phyloP scores from a whole-genome alignment of 2,113 vertebrate species.

The Etheostoma cragini region DNA sequence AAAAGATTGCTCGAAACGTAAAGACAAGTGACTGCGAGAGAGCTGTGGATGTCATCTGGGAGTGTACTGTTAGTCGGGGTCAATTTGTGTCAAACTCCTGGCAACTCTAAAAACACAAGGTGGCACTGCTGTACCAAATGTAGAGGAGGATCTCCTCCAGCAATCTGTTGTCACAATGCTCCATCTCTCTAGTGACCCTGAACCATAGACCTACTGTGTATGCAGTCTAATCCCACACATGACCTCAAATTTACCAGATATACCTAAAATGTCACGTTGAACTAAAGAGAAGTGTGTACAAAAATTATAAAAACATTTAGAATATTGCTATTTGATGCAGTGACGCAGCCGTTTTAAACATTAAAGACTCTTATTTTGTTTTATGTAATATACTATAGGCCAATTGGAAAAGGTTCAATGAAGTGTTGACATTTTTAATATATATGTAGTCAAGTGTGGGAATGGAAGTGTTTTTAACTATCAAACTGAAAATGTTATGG shows the following conservation, averaged over 20 bases:
- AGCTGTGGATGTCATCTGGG: neutral
- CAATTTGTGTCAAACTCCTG: neutral
- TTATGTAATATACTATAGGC: neutral
- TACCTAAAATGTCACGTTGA: neutral
- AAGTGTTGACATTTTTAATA: neutral
- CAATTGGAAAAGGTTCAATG: neutral
- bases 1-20: neutral
- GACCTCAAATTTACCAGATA: neutral
- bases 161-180: neutral
- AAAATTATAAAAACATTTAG: neutral
- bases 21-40: neutral
- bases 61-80: neutral
- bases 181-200: no score
- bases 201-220: neutral
- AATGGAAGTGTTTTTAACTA: neutral
- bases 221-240: neutral
- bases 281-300: neutral
- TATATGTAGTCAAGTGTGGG: neutral
- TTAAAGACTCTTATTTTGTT: neutral
- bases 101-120: conserved; percentile 5
- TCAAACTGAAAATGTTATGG: neutral
- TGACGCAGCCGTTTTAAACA: neutral
- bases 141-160: neutral
- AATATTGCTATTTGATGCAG: neutral
- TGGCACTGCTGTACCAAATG: conserved; percentile 24